Percentiles rank a stretch among this genome's conserved stretches.
Evolutionary conservation across 2,888 invertebrate species (phyloP).

Genomic region (Phyllotreta striolata): DNA sequence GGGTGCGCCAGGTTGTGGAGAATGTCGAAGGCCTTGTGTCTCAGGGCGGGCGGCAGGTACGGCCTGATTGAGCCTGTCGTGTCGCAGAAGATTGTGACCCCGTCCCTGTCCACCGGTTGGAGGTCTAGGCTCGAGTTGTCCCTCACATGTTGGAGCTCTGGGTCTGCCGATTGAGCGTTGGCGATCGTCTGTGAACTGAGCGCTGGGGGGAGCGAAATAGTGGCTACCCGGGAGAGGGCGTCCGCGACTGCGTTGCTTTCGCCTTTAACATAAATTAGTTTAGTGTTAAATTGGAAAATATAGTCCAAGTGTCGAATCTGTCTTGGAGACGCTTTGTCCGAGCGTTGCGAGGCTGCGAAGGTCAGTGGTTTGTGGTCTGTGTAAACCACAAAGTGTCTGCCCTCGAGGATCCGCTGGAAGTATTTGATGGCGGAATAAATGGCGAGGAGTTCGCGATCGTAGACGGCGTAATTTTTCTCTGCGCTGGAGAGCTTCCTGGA

Average conservation of each 20-base stretch:
- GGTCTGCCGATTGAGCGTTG: neutral
- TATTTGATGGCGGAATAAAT: constrained; percentile 54
- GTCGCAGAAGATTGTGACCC: neutral
- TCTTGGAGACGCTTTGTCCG: constrained; percentile 50
- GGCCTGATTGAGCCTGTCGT: constrained; percentile 17
- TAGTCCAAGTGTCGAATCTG: constrained; percentile 41
- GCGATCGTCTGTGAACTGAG: neutral
- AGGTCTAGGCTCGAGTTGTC: neutral
- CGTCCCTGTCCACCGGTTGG: no score
- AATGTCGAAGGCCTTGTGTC: constrained; percentile 32
- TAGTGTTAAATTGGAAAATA: no score
- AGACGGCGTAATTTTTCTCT: constrained; percentile 49
- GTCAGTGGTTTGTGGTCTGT: constrained; percentile 54
- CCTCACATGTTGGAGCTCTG: neutral
- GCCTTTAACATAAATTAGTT: no score
- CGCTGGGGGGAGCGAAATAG: neutral
- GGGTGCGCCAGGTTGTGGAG: constrained; percentile 51
- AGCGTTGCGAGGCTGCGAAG: constrained; percentile 51
- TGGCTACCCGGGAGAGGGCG: constrained; percentile 44
- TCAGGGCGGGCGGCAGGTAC: constrained; percentile 29
- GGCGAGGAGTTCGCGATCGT: constrained; percentile 57
- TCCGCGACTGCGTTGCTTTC: constrained; percentile 48
- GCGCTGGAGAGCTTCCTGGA: constrained; percentile 21
- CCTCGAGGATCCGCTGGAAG: constrained; percentile 55
- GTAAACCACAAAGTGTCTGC: constrained; percentile 47